phyloP scores from a whole-genome alignment of 2,113 vertebrate genomes.

The human region DNA sequence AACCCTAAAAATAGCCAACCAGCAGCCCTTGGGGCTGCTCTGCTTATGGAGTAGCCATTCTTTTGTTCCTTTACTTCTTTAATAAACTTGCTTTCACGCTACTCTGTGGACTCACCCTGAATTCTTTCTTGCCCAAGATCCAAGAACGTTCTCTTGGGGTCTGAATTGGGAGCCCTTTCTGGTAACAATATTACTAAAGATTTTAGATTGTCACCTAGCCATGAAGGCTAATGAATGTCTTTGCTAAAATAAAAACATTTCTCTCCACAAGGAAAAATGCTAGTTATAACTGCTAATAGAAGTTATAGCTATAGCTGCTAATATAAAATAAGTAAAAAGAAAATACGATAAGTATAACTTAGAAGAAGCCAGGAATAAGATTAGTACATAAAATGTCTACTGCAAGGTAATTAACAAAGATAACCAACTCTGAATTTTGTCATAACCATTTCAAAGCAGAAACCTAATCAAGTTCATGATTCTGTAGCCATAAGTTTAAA shows the following conservation, averaged over 20 bases:
- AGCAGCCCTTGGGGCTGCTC: no score
- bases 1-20: no score
- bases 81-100: no score
- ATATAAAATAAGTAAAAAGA: background rate
- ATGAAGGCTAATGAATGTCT: background rate
- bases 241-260: background rate
- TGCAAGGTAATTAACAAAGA: background rate
- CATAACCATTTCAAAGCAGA: background rate
- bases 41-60: no score
- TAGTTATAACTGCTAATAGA: background rate
- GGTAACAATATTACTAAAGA: background rate
- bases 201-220: background rate
- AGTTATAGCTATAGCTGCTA: background rate
- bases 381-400: background rate
- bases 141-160: no score
- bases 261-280: background rate
- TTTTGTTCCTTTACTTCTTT: no score
- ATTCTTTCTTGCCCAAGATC: no score
- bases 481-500: background rate
- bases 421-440: background rate
- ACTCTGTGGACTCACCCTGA: no score
- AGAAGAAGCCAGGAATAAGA: constrained; percentile 3
- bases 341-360: background rate
- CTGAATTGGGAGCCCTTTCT: no score
- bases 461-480: background rate